Conservation (phyloP, 2,888 invertebrate species). For the Oligia fasciuncula region DNA sequence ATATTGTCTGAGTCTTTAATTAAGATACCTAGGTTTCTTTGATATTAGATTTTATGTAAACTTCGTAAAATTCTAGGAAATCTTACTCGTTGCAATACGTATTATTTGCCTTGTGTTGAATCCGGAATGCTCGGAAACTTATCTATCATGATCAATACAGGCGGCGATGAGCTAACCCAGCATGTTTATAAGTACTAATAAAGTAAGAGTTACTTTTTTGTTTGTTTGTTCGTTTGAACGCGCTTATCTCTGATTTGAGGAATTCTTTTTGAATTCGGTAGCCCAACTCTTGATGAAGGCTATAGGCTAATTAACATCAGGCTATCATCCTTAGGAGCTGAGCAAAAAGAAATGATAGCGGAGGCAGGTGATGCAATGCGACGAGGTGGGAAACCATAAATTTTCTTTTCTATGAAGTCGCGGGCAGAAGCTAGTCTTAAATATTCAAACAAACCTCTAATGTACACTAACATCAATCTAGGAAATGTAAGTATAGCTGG, state of each 20-base stretch:
- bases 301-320: background rate
- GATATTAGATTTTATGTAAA: background rate
- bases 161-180: slow-evolving; percentile 2
- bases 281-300: background rate
- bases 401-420: no score
- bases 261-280: background rate
- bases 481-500: background rate
- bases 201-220: no score
- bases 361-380: no score
- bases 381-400: no score
- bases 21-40: background rate
- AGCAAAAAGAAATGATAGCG: no score
- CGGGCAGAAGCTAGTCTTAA: background rate
- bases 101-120: slow-evolving; percentile 7
- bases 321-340: no score
- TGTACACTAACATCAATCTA: slow-evolving; percentile 3
- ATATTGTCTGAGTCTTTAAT: background rate
- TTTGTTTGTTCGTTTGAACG: background rate
- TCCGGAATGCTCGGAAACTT: slow-evolving; percentile 4
- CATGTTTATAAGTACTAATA: no score
- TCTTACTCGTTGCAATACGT: background rate
- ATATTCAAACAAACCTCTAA: slow-evolving; percentile 13
- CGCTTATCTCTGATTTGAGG: background rate
- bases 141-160: slow-evolving; percentile 12
- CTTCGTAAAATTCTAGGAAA: slow-evolving; percentile 9